phyloP scores from a whole-genome alignment of 2,888 invertebrate species.

The Brachylomia viminalis region DNA sequence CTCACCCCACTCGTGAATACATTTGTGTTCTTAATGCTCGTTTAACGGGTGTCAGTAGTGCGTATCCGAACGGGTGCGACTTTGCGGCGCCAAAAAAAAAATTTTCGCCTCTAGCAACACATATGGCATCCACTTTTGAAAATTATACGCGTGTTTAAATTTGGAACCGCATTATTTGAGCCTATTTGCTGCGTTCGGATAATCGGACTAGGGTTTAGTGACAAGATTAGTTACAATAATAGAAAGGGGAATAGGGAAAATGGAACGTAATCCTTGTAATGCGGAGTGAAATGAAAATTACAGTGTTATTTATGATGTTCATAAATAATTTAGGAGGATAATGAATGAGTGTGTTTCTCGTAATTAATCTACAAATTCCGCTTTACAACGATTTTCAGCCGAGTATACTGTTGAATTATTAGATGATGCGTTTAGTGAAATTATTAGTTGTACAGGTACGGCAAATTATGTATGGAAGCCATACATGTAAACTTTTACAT shows the following conservation, averaged over 20 bases:
- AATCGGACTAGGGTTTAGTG: conserved; percentile 87
- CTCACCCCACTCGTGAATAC: conserved; percentile 82
- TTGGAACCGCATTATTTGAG: conserved; percentile 82
- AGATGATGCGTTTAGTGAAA: neutral
- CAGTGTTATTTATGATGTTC: conserved; percentile 68
- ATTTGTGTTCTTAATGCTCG: conserved; percentile 80
- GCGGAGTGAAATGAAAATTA: conserved; percentile 81
- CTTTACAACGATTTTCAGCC: conserved; percentile 12
- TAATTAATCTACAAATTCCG: conserved; percentile 31
- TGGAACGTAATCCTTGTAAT: conserved; percentile 80
- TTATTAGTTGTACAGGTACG: too few relatives aligned
- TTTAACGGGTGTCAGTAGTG: conserved; percentile 73
- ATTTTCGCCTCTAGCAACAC: conserved; percentile 80
- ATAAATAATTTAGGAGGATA: conserved; percentile 52
- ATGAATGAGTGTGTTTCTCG: conserved; percentile 53
- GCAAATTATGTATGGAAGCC: too few relatives aligned
- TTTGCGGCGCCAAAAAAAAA: conserved; percentile 79
- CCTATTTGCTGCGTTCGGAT: conserved; percentile 80
- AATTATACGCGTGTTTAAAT: conserved; percentile 88
- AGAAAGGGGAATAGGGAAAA: conserved; percentile 78
- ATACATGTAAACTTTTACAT: too few relatives aligned
- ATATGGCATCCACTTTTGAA: conserved; percentile 84
- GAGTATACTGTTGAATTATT: conserved; percentile 4
- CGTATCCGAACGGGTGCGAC: conserved; percentile 78
- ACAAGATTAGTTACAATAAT: conserved; percentile 88